These are phyloP conservation scores for Rhizoglyphus robini DNA, from an alignment of 1,140 invertebrate genomes.

Conservation along the genomic window DNA sequence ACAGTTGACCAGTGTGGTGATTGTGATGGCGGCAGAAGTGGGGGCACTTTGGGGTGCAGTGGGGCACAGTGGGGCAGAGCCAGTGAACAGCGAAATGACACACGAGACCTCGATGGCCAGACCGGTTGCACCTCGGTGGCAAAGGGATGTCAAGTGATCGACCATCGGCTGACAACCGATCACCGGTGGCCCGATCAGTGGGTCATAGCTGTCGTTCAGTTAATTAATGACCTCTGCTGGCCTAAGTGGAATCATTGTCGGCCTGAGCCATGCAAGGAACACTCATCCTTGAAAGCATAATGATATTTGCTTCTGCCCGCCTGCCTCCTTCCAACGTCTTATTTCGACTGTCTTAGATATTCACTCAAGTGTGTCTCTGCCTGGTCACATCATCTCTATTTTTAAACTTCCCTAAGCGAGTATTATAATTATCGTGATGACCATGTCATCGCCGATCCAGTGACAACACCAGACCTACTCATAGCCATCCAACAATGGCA, in stretches of 20 bases:
- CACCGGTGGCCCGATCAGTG: too few relatives aligned
- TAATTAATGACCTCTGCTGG: neutral
- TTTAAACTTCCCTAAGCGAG: neutral
- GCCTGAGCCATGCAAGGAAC: neutral
- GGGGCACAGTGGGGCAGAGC: too few relatives aligned
- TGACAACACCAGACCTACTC: neutral
- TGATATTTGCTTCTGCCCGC: conserved; percentile 9
- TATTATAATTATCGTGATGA: conserved; percentile 14
- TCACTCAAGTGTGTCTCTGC: neutral
- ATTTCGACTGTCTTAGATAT: neutral
- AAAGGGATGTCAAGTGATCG: too few relatives aligned
- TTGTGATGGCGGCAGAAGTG: too few relatives aligned
- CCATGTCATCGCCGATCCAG: conserved; percentile 4
- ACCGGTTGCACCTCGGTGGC: too few relatives aligned
- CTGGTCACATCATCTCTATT: conserved; percentile 8
- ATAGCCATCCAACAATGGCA: too few relatives aligned
- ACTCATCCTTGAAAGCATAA: conserved; percentile 11
- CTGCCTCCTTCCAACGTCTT: neutral
- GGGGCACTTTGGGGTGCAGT: too few relatives aligned
- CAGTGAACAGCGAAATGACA: too few relatives aligned
- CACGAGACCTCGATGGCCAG: too few relatives aligned
- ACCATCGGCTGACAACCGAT: too few relatives aligned
- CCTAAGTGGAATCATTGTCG: neutral
- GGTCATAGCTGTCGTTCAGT: too few relatives aligned
- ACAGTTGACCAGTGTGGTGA: too few relatives aligned